A percentile compares a stretch with the other conserved stretches of the same genome.
Evolutionary conservation across 2,113 vertebrate species (phyloP).

Genomic region (Tympanuchus pallidicinctus): DNA sequence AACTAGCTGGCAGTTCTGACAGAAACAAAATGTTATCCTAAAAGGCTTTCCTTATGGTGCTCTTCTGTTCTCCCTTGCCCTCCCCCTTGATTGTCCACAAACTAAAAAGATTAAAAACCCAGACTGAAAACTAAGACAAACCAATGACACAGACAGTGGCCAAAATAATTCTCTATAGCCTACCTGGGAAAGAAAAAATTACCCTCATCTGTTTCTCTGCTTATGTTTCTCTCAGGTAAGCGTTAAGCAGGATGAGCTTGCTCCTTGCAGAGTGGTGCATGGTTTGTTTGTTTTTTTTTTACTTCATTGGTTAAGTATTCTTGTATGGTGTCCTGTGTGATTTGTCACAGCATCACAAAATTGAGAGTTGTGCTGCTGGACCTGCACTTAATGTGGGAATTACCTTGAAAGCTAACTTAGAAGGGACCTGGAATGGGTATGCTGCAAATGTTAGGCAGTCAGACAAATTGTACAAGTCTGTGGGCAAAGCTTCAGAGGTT

Average conservation of each 20-base stretch:
- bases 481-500: background rate
- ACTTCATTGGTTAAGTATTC: background rate
- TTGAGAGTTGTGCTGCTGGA: background rate
- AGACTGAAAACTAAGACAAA: background rate
- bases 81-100: background rate
- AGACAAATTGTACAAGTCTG: accelerated
- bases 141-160: background rate
- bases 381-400: accelerated
- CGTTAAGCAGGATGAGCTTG: background rate
- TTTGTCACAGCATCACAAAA: background rate
- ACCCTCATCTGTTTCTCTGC: background rate
- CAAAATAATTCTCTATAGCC: background rate
- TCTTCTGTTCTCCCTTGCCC: background rate
- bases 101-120: background rate
- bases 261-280: background rate
- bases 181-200: background rate
- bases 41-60: background rate
- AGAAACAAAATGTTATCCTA: background rate
- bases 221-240: background rate
- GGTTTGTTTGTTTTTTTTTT: background rate
- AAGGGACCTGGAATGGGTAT: background rate
- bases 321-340: background rate
- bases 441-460: accelerated
- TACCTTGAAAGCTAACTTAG: background rate
- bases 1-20: background rate